These are phyloP conservation scores for Lutraria rhynchaena DNA, from an alignment of 1,140 invertebrate genomes.

Conservation along the genomic window DNA sequence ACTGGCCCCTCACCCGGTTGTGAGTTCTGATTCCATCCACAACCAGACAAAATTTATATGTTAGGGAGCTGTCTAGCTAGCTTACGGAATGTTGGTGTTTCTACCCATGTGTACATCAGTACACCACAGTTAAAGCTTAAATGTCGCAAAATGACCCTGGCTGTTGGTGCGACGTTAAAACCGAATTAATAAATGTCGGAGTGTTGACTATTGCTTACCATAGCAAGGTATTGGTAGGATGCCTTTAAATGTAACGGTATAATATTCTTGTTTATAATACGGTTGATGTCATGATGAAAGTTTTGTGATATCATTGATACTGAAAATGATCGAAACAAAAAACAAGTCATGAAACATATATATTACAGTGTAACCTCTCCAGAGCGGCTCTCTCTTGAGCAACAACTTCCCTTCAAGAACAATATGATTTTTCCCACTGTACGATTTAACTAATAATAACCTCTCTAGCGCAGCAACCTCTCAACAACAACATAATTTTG, in stretches of 20 bases:
- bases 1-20: too few relatives aligned
- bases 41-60: not conserved
- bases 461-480: not conserved
- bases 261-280: constrained; percentile 18
- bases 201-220: constrained; percentile 35
- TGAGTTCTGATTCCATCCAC: not conserved
- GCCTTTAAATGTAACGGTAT: constrained; percentile 12
- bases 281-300: not conserved
- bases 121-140: not conserved
- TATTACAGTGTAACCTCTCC: not conserved
- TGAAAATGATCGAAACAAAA: constrained; percentile 2
- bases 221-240: constrained; percentile 53
- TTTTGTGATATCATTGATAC: constrained; percentile 19
- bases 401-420: not conserved
- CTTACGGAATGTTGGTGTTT: not conserved
- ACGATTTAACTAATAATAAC: not conserved
- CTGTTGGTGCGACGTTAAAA: not conserved
- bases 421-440: too few relatives aligned
- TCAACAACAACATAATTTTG: not conserved
- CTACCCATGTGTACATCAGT: not conserved
- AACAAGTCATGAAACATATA: not conserved
- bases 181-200: not conserved
- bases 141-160: constrained; percentile 3
- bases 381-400: not conserved
- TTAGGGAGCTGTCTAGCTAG: not conserved